Evolutionary conservation across 1,140 invertebrate genomes (phyloP), one percentile per base, ranked within the genome.

Genomic region (Tribolium castaneum): DNA sequence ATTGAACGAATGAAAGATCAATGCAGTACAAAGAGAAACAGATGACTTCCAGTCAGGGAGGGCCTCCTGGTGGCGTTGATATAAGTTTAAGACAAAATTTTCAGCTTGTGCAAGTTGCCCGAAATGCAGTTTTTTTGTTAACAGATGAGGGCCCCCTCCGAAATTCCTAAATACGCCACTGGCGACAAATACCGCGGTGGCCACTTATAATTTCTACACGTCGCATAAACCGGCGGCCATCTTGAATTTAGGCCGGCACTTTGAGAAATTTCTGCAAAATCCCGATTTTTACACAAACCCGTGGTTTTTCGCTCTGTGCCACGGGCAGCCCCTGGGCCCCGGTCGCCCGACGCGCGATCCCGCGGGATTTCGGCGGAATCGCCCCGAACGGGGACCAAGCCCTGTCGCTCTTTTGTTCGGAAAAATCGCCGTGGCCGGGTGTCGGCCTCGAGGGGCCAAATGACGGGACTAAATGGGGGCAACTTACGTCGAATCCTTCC

Each of bases 401-500:
- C 79, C 79, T 54, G 0, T 14, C 14, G 16, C 19, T 80, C 79
- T 80, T 80, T 80, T 80, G 79, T 80, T 78, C 72, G 45, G 7
- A n/a, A 22, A 19, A 14, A 50, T 16, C 13, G 2, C 7, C 22
- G 9, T 54, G 52, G 7, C 51, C 52, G 2, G 13, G 9, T 25
- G 5, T 3, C 7, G 3, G 10, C 7, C 14, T 54, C 14, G 13
- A 13, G 9, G 10, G 7, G 14, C 16, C 22, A 0, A 54, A 54
- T 1, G 16, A 1, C 6, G 0, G 14, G 6, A 3, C 6, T 3
- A 22, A n/a, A 30, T 22, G 7, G 30, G 4, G 10, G 10, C 12
- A 62, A 94, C 93, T 96, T 90, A 97, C 95, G 89, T 96, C 95
- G 88, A 97, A 97, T 87, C 93, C 94, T 79, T 95, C 95, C 49